Evolutionary conservation across 2,797 vertebrate species (phyloP).

Genomic region (Macrochelys suwanniensis): DNA sequence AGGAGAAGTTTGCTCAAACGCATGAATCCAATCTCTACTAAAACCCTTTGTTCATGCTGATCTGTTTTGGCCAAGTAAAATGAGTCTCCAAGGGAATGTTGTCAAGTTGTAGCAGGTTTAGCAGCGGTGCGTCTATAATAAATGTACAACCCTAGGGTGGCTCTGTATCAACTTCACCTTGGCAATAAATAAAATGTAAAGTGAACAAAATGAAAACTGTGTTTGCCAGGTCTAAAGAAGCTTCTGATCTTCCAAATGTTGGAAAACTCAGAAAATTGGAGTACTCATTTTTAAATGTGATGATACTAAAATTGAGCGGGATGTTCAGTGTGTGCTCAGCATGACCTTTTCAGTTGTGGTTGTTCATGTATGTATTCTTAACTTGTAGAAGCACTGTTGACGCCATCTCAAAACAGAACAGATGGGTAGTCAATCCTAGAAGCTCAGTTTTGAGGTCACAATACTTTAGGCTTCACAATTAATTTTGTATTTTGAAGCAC

Average conservation of each 20-base stretch:
- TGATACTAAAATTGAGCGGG: constrained; percentile 12
- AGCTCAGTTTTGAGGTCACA: constrained; percentile 58
- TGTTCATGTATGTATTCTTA: constrained; percentile 21
- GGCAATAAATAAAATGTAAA: neutral
- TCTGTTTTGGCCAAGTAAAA: neutral
- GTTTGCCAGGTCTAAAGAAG: neutral
- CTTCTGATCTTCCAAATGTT: neutral
- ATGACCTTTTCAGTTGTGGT: constrained; percentile 39
- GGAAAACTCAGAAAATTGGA: neutral
- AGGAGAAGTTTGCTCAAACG: neutral
- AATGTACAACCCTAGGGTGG: neutral
- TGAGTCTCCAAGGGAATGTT: neutral
- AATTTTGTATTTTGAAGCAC: constrained; percentile 64
- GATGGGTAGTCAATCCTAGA: constrained; percentile 68
- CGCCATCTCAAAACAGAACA: constrained; percentile 45
- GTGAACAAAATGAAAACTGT: neutral
- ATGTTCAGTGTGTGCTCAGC: constrained; percentile 26
- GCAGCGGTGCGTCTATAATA: neutral
- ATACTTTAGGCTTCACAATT: constrained; percentile 58
- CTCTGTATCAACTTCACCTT: neutral
- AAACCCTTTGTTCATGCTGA: neutral
- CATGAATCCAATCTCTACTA: neutral
- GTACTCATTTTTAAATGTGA: neutral
- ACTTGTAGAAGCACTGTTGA: constrained; percentile 35
- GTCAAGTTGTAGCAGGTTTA: neutral